Conservation (phyloP, 2,113 vertebrate genomes). For the Centropristis striata region DNA sequence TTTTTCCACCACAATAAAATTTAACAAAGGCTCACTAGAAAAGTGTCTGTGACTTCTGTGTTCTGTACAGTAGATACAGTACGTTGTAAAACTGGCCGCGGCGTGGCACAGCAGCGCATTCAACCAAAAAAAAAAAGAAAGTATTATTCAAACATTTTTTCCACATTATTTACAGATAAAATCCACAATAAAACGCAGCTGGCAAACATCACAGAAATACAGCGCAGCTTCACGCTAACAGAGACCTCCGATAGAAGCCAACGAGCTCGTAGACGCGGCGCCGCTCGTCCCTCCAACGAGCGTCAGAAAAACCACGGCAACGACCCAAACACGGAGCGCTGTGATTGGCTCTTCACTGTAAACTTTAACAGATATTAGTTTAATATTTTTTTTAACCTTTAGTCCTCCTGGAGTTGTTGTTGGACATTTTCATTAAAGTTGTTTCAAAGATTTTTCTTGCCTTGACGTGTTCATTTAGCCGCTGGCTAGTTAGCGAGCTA, state of each 20-base stretch:
- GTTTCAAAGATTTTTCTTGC: too few species aligned
- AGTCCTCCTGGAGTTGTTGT: too few species aligned
- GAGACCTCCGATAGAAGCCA: conserved; percentile 24
- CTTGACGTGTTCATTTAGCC: too few species aligned
- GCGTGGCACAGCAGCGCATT: conserved; percentile 75
- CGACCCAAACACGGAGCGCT: too few species aligned
- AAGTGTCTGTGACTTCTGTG: conserved; percentile 89
- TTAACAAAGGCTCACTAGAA: conserved; percentile 98
- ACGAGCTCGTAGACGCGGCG: conserved; percentile 19
- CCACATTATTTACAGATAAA: conserved; percentile 88
- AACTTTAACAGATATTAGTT: too few species aligned
- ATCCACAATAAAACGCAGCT: conserved; percentile 89
- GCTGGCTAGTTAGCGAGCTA: too few species aligned
- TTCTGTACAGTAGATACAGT: conserved; percentile 98
- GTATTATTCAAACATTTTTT: conserved; percentile 62
- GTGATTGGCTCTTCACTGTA: too few species aligned
- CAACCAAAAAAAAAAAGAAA: conserved; percentile 17
- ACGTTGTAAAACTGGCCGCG: conserved; percentile 92
- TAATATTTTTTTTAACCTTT: too few species aligned
- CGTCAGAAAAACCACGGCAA: too few species aligned
- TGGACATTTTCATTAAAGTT: too few species aligned
- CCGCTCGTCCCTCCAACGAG: too few species aligned
- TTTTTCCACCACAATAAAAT: conserved; percentile 97
- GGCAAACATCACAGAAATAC: conserved; percentile 91
- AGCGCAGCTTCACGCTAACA: conserved; percentile 81